A percentile compares a stretch with the other conserved stretches of the same genome.
Evolutionary conservation across 2,113 vertebrate genomes (phyloP).

Genomic region (Himantopus leucocephalus): DNA sequence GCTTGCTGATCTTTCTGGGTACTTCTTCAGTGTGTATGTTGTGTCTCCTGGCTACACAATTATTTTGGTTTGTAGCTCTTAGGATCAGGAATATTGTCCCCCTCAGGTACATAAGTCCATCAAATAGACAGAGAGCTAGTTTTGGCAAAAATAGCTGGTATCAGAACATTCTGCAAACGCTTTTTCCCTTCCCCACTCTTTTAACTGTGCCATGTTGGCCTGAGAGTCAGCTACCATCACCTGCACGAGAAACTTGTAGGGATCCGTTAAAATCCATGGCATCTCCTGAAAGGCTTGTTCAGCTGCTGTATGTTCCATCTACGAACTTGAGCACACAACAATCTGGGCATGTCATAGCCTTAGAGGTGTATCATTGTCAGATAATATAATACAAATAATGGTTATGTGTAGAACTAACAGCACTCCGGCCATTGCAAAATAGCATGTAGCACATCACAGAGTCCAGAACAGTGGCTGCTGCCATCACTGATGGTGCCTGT

Average conservation of each 20-base stretch:
- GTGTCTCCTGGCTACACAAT: neutral
- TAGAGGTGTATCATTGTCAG: neutral
- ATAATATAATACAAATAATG: neutral
- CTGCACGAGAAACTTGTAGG: neutral
- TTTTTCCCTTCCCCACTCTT: neutral
- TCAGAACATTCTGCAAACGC: neutral
- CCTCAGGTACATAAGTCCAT: neutral
- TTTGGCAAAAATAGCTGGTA: neutral
- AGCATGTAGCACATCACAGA: accelerated
- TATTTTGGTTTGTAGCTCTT: neutral
- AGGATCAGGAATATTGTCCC: neutral
- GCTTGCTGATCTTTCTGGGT: neutral
- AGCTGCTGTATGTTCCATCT: neutral
- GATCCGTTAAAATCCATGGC: neutral
- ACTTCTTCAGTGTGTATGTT: neutral
- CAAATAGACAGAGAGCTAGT: neutral
- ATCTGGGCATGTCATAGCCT: neutral
- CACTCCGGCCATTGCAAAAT: neutral
- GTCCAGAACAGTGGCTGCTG: neutral
- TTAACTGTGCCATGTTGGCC: neutral
- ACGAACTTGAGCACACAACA: neutral
- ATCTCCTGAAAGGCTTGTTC: neutral
- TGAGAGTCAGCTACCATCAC: neutral
- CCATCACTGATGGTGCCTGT: neutral
- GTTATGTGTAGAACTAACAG: neutral